Evolutionary conservation across 2,797 vertebrate species (phyloP).

Genomic region (Rhabdomys pumilio): DNA sequence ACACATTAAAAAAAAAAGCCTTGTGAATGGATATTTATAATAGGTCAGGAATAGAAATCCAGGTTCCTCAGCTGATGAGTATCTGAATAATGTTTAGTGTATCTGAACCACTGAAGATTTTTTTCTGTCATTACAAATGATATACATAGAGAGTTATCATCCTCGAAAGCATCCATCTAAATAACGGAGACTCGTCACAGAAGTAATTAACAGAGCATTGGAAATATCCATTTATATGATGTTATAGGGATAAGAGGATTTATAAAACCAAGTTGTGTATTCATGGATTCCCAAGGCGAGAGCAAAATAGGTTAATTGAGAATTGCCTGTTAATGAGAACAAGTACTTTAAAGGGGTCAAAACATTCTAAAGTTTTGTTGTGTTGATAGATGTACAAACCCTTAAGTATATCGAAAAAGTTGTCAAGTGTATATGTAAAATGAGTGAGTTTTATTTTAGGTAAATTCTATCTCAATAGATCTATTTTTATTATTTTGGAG

Average conservation of each 20-base stretch:
- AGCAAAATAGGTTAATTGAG: background rate
- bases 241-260: background rate
- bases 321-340: background rate
- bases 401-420: background rate
- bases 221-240: background rate
- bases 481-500: background rate
- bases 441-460: background rate
- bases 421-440: background rate
- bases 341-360: background rate
- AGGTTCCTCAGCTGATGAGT: background rate
- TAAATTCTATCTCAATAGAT: background rate
- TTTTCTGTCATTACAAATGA: background rate
- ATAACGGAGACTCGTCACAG: background rate
- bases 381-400: background rate
- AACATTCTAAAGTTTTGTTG: background rate
- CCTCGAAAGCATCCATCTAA: background rate
- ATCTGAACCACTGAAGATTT: background rate
- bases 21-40: background rate
- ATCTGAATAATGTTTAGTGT: background rate
- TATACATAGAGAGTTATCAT: background rate
- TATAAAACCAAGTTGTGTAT: background rate
- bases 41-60: background rate
- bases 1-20: background rate
- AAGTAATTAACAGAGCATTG: background rate
- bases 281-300: background rate